Evolutionary conservation across 2,888 invertebrate species (phyloP), one percentile per base, ranked within the genome.

Genomic region (Xestia rhomboidea): DNA sequence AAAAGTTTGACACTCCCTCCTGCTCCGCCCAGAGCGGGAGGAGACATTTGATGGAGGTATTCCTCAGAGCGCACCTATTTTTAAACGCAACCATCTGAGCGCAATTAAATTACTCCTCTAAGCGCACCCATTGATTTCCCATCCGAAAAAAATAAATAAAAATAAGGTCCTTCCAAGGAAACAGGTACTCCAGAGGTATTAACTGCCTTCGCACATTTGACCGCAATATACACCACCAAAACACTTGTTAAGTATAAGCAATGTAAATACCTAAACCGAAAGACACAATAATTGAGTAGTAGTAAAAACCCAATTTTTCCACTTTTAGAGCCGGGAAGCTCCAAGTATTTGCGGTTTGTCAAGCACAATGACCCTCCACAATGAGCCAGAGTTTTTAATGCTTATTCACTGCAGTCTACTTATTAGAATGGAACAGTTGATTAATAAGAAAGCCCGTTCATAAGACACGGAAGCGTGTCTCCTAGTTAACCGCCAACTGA

Each of bases 401-500:
- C 54, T 68, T 73, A 80, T 76, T 80, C 62, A 81, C 27, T 63
- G 60, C 27, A 38, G 60, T 62, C 30, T 68, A 73, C 34, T 68
- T 66, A 74, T 71, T 80, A 46, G 64, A 68, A 81, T 73, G 27
- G 69, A 66, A 73, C 46, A 44, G 66, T 75, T 66, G 67, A 57
- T 66, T 83, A 76, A 72, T 80, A 76, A 82, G 80, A 79, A 80
- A 73, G 68, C 71, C 10, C 38, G 71, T 68, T 51, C 66, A 69
- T 74, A 69, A 63, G 15, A 85, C 75, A 78, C 81, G 88, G 88
- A 88, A 88, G 83, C 79, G 73, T 67, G 69, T 51, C 82, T 73
- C 27, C 66, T 80, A 73, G 76, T 86, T 82, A 81, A 81, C 84
- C 83, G 81, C 79, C 85, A 80, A 83, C 83, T 80, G 78, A 76